phyloP scores from a whole-genome alignment of 2,113 vertebrate genomes.

The Eupsittula cactorum region DNA sequence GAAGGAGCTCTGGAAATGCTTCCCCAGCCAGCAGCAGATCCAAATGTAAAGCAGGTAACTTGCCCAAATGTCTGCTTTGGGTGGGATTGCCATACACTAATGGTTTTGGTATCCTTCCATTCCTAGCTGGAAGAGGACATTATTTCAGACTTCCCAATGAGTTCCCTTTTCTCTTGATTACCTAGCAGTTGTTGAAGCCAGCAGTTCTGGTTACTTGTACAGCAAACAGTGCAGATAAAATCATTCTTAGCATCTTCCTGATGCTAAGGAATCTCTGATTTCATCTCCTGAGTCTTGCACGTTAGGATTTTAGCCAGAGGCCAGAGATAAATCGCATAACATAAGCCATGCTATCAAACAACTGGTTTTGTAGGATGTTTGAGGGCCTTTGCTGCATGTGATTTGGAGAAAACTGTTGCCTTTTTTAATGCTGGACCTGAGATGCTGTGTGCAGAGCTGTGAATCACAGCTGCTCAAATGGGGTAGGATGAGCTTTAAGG shows the following conservation, averaged over 20 bases:
- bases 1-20: not conserved
- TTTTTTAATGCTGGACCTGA: not conserved
- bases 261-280: not conserved
- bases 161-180: not conserved
- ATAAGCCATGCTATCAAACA: not conserved
- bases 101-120: not conserved
- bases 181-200: not conserved
- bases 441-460: not conserved
- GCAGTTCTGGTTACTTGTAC: not conserved
- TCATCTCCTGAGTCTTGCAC: not conserved
- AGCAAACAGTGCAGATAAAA: not conserved
- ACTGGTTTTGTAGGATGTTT: not conserved
- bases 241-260: not conserved
- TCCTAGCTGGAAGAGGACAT: not conserved
- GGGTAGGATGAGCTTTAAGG: not conserved
- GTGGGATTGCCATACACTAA: too few species aligned
- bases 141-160: not conserved
- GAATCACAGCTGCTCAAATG: not conserved
- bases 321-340: not conserved
- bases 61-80: not conserved
- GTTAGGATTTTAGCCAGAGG: not conserved
- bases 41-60: not conserved
- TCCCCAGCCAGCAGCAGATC: not conserved
- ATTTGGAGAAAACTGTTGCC: not conserved
- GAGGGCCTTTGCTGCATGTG: not conserved